A percentile compares a stretch with the other conserved stretches of the same genome.
Conservation (phyloP, 1,140 invertebrate genomes). For the Aphelenchoides fujianensis region DNA sequence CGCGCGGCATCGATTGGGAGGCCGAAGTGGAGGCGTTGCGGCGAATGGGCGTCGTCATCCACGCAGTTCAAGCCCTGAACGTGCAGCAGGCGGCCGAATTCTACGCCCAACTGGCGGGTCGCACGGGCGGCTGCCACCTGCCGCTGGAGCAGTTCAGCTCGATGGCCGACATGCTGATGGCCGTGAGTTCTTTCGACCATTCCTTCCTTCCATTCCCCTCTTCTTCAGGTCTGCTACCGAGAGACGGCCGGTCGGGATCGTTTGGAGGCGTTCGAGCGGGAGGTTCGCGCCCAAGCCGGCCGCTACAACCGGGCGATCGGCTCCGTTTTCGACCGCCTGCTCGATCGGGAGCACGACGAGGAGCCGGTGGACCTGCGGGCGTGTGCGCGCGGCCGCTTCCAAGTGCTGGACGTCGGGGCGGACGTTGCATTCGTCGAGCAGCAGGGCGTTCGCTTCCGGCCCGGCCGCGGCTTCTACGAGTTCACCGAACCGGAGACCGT, state of each 20-base stretch:
- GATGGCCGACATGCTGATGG: constrained; percentile 10
- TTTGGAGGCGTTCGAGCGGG: not conserved
- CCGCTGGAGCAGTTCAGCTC: constrained; percentile 3
- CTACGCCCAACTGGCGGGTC: not conserved
- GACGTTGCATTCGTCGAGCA: constrained; percentile 28
- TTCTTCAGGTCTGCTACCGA: constrained; percentile 10
- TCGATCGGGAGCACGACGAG: not conserved
- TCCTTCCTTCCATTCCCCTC: not conserved
- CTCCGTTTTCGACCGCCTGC: not conserved
- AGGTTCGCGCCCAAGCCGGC: not conserved
- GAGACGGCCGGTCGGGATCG: not conserved
- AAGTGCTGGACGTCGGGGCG: too few species aligned
- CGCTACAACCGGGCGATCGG: constrained; percentile 1
- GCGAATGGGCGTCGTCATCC: not conserved
- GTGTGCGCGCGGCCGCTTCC: too few species aligned
- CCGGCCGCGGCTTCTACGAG: constrained; percentile 32
- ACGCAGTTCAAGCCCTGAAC: constrained; percentile 7
- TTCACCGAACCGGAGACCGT: constrained; percentile 31
- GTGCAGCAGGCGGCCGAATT: not conserved
- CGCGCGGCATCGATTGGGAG: not conserved
- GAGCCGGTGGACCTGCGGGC: too few species aligned
- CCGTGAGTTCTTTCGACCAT: constrained; percentile 19
- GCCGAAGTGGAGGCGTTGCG: not conserved
- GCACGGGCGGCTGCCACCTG: not conserved
- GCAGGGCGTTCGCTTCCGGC: too few species aligned